Evolutionary conservation across 1,140 invertebrate genomes (phyloP), one percentile per base, ranked within the genome.

Genomic region (Drosophila leontia): DNA sequence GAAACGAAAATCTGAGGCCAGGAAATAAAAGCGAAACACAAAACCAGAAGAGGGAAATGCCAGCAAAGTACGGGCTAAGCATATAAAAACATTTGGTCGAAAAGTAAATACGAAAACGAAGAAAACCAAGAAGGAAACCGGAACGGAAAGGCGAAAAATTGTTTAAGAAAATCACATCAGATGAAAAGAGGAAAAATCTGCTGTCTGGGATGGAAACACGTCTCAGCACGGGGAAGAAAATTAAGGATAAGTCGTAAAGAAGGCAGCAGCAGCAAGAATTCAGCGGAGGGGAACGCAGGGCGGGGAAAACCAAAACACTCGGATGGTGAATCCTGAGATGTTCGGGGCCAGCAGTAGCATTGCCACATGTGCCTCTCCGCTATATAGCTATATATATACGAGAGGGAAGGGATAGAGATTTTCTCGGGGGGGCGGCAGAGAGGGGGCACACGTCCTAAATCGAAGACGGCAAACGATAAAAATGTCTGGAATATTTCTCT

Each of bases 401-500:
- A 12, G 39, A 13, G 17, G 70, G 41, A 15, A 19, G 26, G 32
- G 60, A 68, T 44, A 34, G 34, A 23, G 45, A 23, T 29, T 26
- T 48, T 13, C 47, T 48, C 47, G 13, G 45, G 19, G 45, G 45
- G 3, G 17, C 34, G 9, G 34, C 39, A 19, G 37, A 19, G 51
- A 19, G 62, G 41, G 29, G 55, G 85, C 74, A 65, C 76, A 80
- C 78, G 79, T 80, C 56, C 63, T 80, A 90, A 91, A 92, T 92
- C 91, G 91, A 92, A 92, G 84, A 90, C 82, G 80, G 74, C 81
- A 78, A 92, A 79, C 84, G 87, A 92, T 92, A 92, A 92, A 92
- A 92, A 92, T 92, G 87, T 90, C 91, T 92, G 80, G 88, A 90
- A 91, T 91, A 91, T 78, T 84, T 82, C 50, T 70, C 61, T 76